These are phyloP conservation scores for Eulemur coronatus DNA, from an alignment of 2,797 vertebrate genomes.

Conservation along the genomic window DNA sequence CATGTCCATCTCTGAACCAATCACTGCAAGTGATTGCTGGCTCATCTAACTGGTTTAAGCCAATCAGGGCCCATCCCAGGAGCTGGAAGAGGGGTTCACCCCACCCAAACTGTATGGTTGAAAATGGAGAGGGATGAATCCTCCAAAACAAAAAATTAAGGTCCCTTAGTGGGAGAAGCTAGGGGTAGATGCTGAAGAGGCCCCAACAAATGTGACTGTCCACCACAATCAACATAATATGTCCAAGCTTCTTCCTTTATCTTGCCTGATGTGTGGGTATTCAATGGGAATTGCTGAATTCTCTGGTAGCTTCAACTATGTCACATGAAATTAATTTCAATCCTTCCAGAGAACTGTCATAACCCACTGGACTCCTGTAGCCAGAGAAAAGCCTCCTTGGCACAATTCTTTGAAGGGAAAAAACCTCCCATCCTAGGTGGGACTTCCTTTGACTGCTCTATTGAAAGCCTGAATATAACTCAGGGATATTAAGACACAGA, in stretches of 20 bases:
- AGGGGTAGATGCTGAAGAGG: not conserved
- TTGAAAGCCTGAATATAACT: constrained; percentile 12
- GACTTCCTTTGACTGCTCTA: constrained; percentile 37
- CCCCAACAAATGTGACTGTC: not conserved
- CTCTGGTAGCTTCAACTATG: constrained; percentile 58
- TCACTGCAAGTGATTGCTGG: not conserved
- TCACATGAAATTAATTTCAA: constrained; percentile 76
- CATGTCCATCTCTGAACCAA: not conserved
- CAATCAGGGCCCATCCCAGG: not conserved
- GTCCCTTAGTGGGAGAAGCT: not conserved
- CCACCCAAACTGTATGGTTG: not conserved
- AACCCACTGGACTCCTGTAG: constrained; percentile 34
- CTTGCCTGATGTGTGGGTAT: not conserved
- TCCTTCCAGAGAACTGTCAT: constrained; percentile 41
- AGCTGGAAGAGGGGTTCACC: not conserved
- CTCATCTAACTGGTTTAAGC: not conserved
- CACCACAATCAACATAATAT: not conserved
- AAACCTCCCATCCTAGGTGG: not conserved
- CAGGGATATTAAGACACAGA: not conserved
- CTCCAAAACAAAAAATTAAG: not conserved
- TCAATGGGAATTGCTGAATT: not conserved
- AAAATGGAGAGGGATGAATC: not conserved
- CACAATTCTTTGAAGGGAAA: constrained; percentile 55
- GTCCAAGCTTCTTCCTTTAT: not conserved
- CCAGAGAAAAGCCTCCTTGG: constrained; percentile 47